phyloP scores from a whole-genome alignment of 2,888 invertebrate species.

The Metopia argyrocephala region DNA sequence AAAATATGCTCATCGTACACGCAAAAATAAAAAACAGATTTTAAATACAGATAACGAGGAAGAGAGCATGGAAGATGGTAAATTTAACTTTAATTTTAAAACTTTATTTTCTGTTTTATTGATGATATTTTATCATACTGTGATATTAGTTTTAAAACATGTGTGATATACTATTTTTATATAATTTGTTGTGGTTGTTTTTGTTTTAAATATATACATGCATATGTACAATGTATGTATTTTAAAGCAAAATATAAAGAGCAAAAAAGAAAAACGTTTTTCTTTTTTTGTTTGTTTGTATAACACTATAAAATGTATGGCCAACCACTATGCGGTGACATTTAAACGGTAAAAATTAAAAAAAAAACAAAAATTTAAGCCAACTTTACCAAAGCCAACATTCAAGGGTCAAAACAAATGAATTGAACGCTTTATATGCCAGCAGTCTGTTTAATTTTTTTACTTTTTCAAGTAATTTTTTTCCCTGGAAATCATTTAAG shows the following conservation, averaged over 20 bases:
- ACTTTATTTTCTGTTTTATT: slow-evolving; percentile 6
- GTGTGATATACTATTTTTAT: slow-evolving; percentile 59
- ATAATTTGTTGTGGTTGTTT: background rate
- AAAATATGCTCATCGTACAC: no score
- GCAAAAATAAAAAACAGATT: background rate
- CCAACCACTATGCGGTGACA: slow-evolving; percentile 64
- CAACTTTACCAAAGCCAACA: slow-evolving; percentile 63
- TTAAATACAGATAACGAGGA: background rate
- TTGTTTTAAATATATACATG: background rate
- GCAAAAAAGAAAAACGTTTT: slow-evolving; percentile 12
- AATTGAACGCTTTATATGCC: slow-evolving; percentile 50
- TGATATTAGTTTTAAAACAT: slow-evolving; percentile 59
- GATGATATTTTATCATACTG: slow-evolving; percentile 30
- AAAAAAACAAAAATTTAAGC: slow-evolving; percentile 34
- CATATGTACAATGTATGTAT: background rate
- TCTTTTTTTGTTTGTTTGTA: no score
- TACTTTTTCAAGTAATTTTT: slow-evolving; percentile 1
- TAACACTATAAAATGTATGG: slow-evolving; percentile 62
- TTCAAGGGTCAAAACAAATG: slow-evolving; percentile 64
- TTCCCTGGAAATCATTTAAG: slow-evolving; percentile 58
- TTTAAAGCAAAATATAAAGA: slow-evolving; percentile 10
- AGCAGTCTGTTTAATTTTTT: slow-evolving; percentile 9
- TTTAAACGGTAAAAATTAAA: slow-evolving; percentile 30
- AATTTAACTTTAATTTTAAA: background rate
- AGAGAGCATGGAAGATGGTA: background rate